A percentile compares a stretch with the other conserved stretches of the same genome.
These are phyloP conservation scores for Halcyon chelicuti DNA, from an alignment of 2,797 vertebrate species.

Conservation along the genomic window DNA sequence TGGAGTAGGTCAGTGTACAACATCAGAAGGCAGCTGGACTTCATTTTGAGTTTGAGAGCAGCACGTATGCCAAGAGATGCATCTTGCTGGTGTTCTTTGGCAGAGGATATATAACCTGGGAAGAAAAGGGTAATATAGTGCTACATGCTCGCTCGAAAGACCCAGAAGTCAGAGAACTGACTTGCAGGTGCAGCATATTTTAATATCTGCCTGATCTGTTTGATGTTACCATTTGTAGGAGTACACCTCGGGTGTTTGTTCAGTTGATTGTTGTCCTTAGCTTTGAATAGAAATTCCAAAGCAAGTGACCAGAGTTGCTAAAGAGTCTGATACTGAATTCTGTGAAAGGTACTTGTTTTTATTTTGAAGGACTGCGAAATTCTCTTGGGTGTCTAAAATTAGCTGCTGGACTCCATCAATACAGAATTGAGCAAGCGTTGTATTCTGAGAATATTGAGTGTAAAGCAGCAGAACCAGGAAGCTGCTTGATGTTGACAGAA, in stretches of 20 bases:
- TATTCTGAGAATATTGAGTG: background rate
- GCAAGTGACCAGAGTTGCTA: background rate
- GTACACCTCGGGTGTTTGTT: background rate
- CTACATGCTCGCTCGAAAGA: background rate
- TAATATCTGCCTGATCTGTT: background rate
- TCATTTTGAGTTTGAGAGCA: background rate
- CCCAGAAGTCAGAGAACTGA: background rate
- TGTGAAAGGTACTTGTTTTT: background rate
- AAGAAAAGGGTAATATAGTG: background rate
- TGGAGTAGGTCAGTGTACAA: background rate
- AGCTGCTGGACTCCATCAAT: background rate
- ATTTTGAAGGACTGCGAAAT: background rate
- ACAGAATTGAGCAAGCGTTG: background rate
- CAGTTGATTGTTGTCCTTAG: background rate
- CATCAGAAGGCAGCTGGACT: background rate
- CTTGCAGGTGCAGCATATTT: background rate
- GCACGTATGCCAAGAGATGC: background rate
- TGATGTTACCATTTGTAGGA: background rate
- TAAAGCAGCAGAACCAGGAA: background rate
- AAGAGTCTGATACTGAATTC: background rate
- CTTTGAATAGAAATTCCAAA: background rate
- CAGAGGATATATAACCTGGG: background rate
- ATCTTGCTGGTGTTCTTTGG: background rate
- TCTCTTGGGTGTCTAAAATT: slow-evolving; percentile 12
- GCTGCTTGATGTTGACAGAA: background rate